phyloP scores from a whole-genome alignment of 2,113 vertebrate genomes.

The Ophiodon elongatus region DNA sequence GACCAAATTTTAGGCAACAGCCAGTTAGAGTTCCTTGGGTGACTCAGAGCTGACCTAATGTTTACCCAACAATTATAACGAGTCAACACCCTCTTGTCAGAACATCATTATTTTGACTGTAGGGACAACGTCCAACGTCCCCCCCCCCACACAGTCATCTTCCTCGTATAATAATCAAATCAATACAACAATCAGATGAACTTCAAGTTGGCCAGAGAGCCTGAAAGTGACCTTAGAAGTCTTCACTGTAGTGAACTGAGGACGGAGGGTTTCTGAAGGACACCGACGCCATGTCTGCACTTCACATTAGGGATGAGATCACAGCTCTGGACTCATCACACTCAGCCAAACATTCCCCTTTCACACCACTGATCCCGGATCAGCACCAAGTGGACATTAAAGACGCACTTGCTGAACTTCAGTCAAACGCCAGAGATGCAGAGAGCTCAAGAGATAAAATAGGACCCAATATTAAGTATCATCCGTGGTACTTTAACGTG shows the following conservation, averaged over 20 bases:
- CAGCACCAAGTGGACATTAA: conserved; percentile 2
- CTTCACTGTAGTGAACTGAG: conserved; percentile 37
- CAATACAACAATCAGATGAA: conserved; percentile 4
- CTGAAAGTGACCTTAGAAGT: conserved; percentile 44
- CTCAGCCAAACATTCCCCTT: conserved; percentile 24
- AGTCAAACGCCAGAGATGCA: not conserved
- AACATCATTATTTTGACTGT: not conserved
- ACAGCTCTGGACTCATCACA: conserved; percentile 25
- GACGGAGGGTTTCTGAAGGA: conserved; percentile 49
- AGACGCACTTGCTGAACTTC: not conserved
- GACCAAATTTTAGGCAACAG: not conserved
- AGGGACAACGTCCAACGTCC: not conserved
- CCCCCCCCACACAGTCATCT: not conserved
- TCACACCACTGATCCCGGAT: not conserved
- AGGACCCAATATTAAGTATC: not conserved
- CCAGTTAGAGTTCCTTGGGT: not conserved
- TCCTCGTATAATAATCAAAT: conserved; percentile 6
- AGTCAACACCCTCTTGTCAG: not conserved
- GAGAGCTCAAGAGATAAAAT: not conserved
- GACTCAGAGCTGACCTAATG: not conserved
- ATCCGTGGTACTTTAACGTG: not conserved
- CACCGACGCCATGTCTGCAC: conserved; percentile 66
- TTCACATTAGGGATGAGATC: conserved; percentile 72
- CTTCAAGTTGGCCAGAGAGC: conserved; percentile 17
- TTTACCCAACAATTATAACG: not conserved